phyloP scores from a whole-genome alignment of 1,140 invertebrate species.

The Apis cerana region DNA sequence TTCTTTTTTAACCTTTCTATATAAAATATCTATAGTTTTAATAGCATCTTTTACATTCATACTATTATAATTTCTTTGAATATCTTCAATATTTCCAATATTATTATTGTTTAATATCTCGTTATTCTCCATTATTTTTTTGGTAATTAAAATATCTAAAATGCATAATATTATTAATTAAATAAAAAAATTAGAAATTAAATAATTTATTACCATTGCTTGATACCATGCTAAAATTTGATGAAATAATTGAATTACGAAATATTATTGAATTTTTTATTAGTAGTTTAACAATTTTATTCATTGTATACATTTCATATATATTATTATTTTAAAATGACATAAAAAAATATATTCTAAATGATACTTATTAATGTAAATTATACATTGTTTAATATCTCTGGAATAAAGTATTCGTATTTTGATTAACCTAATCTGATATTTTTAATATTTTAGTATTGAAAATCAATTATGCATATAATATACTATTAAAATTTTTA shows the following conservation, averaged over 20 bases:
- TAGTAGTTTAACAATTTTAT: conserved; percentile 9
- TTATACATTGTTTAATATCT: neutral
- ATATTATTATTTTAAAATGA: neutral
- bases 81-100: neutral
- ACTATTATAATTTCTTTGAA: neutral
- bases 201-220: conserved; percentile 19
- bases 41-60: conserved; percentile 23
- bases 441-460: too few species aligned
- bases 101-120: too few species aligned
- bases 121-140: neutral
- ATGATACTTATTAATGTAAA: neutral
- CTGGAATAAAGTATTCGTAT: neutral
- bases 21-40: conserved; percentile 9
- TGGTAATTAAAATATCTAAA: conserved; percentile 17
- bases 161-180: neutral
- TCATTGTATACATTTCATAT: conserved; percentile 23
- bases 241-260: conserved; percentile 10
- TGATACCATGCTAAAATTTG: conserved; percentile 15
- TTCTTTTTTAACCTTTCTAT: neutral
- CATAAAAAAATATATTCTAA: neutral
- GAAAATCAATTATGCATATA: too few species aligned
- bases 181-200: neutral
- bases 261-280: neutral
- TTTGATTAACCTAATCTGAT: too few species aligned
- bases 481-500: too few species aligned